These are phyloP conservation scores for Carpatolechia fugitivella DNA, from an alignment of 2,888 invertebrate species.

Conservation along the genomic window DNA sequence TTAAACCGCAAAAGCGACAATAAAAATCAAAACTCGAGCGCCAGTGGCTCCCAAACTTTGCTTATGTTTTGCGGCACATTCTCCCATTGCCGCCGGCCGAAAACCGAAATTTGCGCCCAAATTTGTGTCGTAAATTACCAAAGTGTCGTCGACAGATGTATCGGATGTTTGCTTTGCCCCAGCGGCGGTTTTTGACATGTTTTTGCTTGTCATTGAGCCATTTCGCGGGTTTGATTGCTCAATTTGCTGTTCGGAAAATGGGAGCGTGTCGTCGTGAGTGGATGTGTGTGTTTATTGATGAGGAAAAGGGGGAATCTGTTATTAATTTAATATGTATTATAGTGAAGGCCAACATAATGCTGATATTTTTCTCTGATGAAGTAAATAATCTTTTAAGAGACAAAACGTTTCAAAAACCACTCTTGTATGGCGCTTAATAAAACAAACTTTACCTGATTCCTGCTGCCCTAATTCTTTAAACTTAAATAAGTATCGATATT, in stretches of 20 bases:
- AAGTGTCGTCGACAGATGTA: constrained; percentile 33
- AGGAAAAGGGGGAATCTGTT: too few relatives aligned
- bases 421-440: too few relatives aligned
- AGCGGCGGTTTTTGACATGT: constrained; percentile 16
- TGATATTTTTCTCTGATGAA: too few relatives aligned
- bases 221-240: constrained; percentile 15
- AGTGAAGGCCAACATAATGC: too few relatives aligned
- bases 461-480: too few relatives aligned
- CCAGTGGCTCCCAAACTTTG: constrained; percentile 1
- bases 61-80: constrained; percentile 15
- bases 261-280: not conserved
- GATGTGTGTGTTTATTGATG: not conserved
- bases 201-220: constrained; percentile 5
- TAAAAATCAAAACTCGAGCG: not conserved
- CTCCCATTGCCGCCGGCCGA: constrained; percentile 25
- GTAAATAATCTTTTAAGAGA: too few relatives aligned
- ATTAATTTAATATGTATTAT: too few relatives aligned
- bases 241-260: constrained; percentile 2
- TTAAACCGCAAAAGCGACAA: constrained; percentile 1
- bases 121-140: constrained; percentile 33
- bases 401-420: too few relatives aligned
- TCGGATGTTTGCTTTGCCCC: constrained; percentile 29
- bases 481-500: too few relatives aligned
- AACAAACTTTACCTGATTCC: too few relatives aligned
- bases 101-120: constrained; percentile 19